These are phyloP conservation scores for Lutraria rhynchaena DNA, from an alignment of 1,140 invertebrate genomes.

Conservation along the genomic window DNA sequence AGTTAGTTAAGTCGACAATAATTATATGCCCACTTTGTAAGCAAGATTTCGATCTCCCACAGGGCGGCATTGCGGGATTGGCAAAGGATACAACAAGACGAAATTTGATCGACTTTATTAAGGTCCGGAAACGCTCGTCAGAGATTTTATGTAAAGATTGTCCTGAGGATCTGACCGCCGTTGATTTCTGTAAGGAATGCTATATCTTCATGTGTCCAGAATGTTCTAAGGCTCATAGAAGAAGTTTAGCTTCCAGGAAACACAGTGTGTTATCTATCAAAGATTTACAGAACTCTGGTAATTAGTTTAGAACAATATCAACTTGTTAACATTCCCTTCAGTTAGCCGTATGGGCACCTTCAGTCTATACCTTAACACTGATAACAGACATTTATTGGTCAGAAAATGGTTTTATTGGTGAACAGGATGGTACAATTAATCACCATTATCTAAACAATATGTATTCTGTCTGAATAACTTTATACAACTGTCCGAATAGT, in stretches of 20 bases:
- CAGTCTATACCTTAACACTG: no score
- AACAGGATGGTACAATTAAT: no score
- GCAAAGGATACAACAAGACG: slow-evolving; percentile 65
- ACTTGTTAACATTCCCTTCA: no score
- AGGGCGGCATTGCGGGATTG: slow-evolving; percentile 51
- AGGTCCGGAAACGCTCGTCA: slow-evolving; percentile 60
- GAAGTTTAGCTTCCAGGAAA: slow-evolving; percentile 64
- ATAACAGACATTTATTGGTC: no score
- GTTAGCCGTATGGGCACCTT: no score
- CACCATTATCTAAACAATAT: no score
- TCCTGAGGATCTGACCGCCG: slow-evolving; percentile 64
- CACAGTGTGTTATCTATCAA: slow-evolving; percentile 59
- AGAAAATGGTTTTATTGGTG: no score
- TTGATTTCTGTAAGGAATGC: slow-evolving; percentile 67
- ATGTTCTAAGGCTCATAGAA: slow-evolving; percentile 60
- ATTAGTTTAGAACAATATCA: no score
- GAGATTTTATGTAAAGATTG: slow-evolving; percentile 67
- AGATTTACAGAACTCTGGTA: slow-evolving; percentile 52
- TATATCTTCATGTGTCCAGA: slow-evolving; percentile 68
- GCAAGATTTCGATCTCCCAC: slow-evolving; percentile 52
- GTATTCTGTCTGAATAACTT: no score
- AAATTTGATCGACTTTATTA: slow-evolving; percentile 65
- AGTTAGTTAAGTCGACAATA: slow-evolving; percentile 49
- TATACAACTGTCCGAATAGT: no score
- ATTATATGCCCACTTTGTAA: slow-evolving; percentile 63